Evolutionary conservation across 2,888 invertebrate genomes (phyloP).

Genomic region (Macropis europaea): DNA sequence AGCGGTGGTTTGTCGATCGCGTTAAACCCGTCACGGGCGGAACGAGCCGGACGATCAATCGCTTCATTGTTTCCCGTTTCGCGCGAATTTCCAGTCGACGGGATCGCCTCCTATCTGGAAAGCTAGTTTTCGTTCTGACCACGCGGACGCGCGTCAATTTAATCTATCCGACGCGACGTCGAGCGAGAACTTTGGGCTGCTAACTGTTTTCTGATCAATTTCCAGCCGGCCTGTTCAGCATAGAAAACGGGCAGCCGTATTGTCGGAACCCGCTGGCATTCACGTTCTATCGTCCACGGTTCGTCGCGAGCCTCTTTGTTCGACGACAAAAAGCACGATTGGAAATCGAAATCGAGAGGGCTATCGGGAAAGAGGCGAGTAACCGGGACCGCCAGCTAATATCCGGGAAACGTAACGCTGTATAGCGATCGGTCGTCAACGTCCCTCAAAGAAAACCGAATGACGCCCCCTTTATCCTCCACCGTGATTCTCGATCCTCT

Average conservation of each 20-base stretch:
- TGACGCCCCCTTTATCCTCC: neutral
- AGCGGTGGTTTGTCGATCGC: neutral
- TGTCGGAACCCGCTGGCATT: slow-evolving; percentile 22
- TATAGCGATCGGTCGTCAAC: slow-evolving; percentile 19
- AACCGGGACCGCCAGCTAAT: slow-evolving; percentile 8
- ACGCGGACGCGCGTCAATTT: neutral
- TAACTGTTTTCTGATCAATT: slow-evolving; percentile 47
- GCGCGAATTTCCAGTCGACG: no score
- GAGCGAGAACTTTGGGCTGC: neutral
- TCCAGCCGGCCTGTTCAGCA: slow-evolving; percentile 15
- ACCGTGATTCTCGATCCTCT: neutral
- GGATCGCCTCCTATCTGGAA: no score
- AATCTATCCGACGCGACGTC: neutral
- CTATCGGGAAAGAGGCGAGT: neutral
- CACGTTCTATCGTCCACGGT: slow-evolving; percentile 21
- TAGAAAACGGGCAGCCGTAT: slow-evolving; percentile 29
- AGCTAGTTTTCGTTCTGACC: no score
- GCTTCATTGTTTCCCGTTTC: no score
- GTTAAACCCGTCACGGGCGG: neutral
- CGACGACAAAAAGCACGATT: slow-evolving; percentile 38
- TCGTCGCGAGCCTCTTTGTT: slow-evolving; percentile 41
- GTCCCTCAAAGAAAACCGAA: neutral
- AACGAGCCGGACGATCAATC: no score
- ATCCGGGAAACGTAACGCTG: slow-evolving; percentile 11
- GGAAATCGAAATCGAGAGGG: slow-evolving; percentile 46